These are phyloP conservation scores for Heterotis niloticus DNA, from an alignment of 2,113 vertebrate species.

Conservation along the genomic window DNA sequence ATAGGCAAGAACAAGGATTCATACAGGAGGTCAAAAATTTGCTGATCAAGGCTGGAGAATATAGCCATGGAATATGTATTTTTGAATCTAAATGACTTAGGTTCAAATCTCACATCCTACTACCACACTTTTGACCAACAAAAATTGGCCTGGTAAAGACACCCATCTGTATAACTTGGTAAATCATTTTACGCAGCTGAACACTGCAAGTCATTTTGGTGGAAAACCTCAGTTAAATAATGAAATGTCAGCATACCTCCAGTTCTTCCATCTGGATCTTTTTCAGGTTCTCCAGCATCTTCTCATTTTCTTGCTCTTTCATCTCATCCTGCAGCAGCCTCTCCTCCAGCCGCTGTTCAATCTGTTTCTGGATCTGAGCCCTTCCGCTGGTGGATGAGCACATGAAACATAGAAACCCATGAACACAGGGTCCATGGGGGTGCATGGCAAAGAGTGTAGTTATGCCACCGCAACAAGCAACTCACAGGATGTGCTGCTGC, in stretches of 20 bases:
- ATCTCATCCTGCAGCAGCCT: slow-evolving; percentile 57
- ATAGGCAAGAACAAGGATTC: slow-evolving; percentile 1
- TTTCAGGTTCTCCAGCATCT: slow-evolving; percentile 63
- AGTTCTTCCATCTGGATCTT: slow-evolving; percentile 70
- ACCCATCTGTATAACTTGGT: too few relatives aligned
- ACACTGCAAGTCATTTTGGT: too few relatives aligned
- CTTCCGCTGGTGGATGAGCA: slow-evolving; percentile 52
- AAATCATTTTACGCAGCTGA: too few relatives aligned
- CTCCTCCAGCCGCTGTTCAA: slow-evolving; percentile 65
- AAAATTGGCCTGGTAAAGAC: neutral
- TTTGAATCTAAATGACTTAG: neutral
- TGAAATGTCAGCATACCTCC: slow-evolving; percentile 53
- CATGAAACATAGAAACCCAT: neutral
- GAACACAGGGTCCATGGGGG: neutral
- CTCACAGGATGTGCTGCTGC: slow-evolving; percentile 64
- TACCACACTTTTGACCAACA: too few relatives aligned
- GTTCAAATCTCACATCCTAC: too few relatives aligned
- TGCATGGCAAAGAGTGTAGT: too few relatives aligned
- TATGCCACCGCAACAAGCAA: neutral
- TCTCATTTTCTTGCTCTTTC: slow-evolving; percentile 69
- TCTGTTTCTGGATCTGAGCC: slow-evolving; percentile 71
- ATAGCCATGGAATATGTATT: too few relatives aligned
- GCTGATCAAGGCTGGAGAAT: too few relatives aligned
- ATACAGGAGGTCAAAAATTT: neutral
- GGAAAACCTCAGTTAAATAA: too few relatives aligned